Evolutionary conservation across 2,113 vertebrate genomes (phyloP), one percentile per base, ranked within the genome.

Genomic region (Origma solitaria): DNA sequence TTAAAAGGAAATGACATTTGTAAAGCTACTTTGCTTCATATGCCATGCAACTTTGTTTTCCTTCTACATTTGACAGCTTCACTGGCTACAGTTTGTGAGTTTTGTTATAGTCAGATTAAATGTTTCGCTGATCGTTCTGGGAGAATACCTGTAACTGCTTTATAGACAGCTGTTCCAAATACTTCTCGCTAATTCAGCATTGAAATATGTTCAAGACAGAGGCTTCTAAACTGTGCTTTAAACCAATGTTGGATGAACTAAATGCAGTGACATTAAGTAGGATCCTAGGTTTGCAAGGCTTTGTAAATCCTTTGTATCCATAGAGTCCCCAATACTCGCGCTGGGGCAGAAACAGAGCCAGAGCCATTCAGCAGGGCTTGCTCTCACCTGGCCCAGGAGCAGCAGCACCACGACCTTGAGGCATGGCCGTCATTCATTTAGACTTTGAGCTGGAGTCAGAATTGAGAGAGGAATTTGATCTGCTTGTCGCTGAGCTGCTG

Each of bases 1-100:
- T 96, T 93, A 90, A 94, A 96, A 96, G 73, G 89, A 97, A 96
- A 92, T 97, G 28, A 82, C 81, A 51, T 96, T 97, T 98, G 81
- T 97, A 97, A 95, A 91, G 91, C 91, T 97, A 84, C 77, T 89
- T 94, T 90, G 93, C 89, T 97, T 93, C 25, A 1, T 91, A 73
- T 93, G 86, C 82, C 91, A 13, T 92, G 84, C 60, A 30, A 82
- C 45, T 86, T 95, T 96, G 91, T 97, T 93, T 90, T 97, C 88
- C 86, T 95, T 91, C 95, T 94, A 54, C 56, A 44, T 95, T 95
- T 95, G 82, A 96, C 75, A 82, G 62, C 68, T 91, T 96, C 70
- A 82, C 80, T 89, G 86, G 76, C 97, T 93, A 85, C 49, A 35
- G 65, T 92, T 95, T 97, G 96, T 95, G 92, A 96, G 88, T 89